Base-by-base conservation (phyloP, 2,113 vertebrate genomes). In the Xiphophorus maculatus region DNA sequence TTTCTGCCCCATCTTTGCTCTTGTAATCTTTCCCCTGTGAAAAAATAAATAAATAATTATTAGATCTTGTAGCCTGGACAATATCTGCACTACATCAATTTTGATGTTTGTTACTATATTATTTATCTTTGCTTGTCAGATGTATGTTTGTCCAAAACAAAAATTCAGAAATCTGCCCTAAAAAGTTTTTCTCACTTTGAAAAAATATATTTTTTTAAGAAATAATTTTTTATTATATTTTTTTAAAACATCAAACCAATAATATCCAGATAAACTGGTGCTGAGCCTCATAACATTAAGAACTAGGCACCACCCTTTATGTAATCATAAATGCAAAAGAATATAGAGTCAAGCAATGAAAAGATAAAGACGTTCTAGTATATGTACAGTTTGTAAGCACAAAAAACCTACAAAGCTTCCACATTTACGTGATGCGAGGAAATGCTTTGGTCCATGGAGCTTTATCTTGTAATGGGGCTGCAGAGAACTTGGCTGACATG, bases 1-100 rank as follows among this genome's bases (percentile, higher is more conserved):
- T 93, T 8, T 91, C 88, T 37, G 93, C 91, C 44, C 85, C 95
- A 85, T 97, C 96, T 86, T 93, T 93, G 61, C 58, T 66, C 88
- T 91, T 94, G 65, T 91, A 89, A 69, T 95, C 94, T 89, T 92
- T 94, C 29, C 92, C 63, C 95, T 96, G 93, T 66, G 22, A 84
- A 54, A 87, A 65, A 40, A 8, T 88, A 69, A 69, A 73, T 44
- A 66, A 70, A 86, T 35, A 35, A 85, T 73, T 28, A 48, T 69
- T 86, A 60, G 82, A 65, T 71, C 32, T 13, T 76, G 3, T 76
- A 25, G 66, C 40, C 17, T 9, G n/a, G 1, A 51, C 11, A 67
- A n/a, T 54, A 2, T 44, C 2, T 72, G 10, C 13, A 17, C 7
- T 42, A 48, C 14, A 14, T 30, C 11, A 74, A 63, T 77, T 6